These are phyloP conservation scores for Spialia ferax DNA, from an alignment of 2,888 invertebrate genomes.

Conservation along the genomic window DNA sequence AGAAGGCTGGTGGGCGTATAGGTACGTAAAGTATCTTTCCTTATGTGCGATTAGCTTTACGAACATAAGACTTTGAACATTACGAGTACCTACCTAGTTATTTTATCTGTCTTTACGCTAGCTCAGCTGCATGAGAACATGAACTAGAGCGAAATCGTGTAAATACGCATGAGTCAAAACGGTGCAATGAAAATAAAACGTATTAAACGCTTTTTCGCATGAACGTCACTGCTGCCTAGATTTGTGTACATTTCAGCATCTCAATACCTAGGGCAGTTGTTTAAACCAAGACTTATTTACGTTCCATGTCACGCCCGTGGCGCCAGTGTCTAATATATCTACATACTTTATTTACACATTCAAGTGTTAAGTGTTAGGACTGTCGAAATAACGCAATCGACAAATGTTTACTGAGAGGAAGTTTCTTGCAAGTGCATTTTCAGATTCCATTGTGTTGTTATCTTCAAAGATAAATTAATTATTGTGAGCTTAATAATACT, in stretches of 20 bases:
- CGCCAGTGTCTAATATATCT: conserved; percentile 22
- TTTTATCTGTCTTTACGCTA: too few relatives aligned
- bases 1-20: too few relatives aligned
- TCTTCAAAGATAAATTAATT: not conserved
- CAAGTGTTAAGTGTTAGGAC: conserved; percentile 14
- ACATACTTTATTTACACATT: conserved; percentile 20
- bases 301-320: conserved; percentile 10
- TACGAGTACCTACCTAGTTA: too few relatives aligned
- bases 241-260: conserved; percentile 3
- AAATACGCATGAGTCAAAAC: not conserved
- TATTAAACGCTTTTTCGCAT: not conserved
- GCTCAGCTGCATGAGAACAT: too few relatives aligned
- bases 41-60: too few relatives aligned
- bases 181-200: not conserved
- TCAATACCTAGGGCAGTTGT: conserved; percentile 13
- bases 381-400: conserved; percentile 30
- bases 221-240: not conserved
- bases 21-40: too few relatives aligned
- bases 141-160: too few relatives aligned
- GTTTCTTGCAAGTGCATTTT: conserved; percentile 9
- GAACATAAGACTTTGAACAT: too few relatives aligned
- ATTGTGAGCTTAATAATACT: too few relatives aligned
- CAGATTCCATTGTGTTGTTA: not conserved
- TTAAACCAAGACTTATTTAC: conserved; percentile 18
- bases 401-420: conserved; percentile 25